Conservation (phyloP, 2,797 vertebrate genomes). For the Thalassophryne amazonica region DNA sequence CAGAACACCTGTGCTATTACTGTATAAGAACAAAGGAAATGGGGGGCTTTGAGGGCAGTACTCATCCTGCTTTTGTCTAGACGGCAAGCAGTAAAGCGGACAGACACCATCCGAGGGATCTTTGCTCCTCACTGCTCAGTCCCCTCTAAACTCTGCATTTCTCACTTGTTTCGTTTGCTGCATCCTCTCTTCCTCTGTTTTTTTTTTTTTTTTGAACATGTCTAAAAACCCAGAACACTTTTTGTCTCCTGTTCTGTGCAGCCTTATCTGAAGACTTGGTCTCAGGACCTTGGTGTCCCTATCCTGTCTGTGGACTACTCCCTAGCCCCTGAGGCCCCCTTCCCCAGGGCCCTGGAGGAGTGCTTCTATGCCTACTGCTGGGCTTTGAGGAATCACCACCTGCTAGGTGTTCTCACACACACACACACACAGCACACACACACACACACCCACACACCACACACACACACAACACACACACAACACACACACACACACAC, state of each 20-base stretch:
- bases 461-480: too few relatives aligned
- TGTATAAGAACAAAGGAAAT: conserved; percentile 26
- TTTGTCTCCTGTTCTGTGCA: conserved; percentile 36
- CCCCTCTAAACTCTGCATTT: background rate
- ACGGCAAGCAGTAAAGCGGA: conserved; percentile 46
- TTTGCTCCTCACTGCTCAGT: conserved; percentile 8
- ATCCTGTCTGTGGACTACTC: conserved; percentile 92
- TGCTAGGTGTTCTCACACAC: conserved; percentile 78
- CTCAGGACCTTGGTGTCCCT: conserved; percentile 85
- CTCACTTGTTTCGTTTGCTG: background rate
- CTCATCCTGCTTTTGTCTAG: conserved; percentile 47
- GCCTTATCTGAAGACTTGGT: conserved; percentile 91
- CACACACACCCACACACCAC: too few relatives aligned
- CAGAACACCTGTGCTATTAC: conserved; percentile 32
- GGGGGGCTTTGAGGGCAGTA: conserved; percentile 29
- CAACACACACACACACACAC: too few relatives aligned
- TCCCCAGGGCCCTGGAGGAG: conserved; percentile 90
- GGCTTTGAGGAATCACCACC: conserved; percentile 85
- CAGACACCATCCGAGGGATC: conserved; percentile 44
- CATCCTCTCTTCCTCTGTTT: background rate
- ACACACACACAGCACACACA: too few relatives aligned
- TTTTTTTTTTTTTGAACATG: too few relatives aligned
- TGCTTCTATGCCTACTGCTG: conserved; percentile 95
- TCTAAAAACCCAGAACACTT: too few relatives aligned
- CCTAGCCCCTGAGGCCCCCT: conserved; percentile 89